A percentile compares a stretch with the other conserved stretches of the same genome.
These are phyloP conservation scores for Thelaira solivaga DNA, from an alignment of 2,888 invertebrate genomes.

Conservation along the genomic window DNA sequence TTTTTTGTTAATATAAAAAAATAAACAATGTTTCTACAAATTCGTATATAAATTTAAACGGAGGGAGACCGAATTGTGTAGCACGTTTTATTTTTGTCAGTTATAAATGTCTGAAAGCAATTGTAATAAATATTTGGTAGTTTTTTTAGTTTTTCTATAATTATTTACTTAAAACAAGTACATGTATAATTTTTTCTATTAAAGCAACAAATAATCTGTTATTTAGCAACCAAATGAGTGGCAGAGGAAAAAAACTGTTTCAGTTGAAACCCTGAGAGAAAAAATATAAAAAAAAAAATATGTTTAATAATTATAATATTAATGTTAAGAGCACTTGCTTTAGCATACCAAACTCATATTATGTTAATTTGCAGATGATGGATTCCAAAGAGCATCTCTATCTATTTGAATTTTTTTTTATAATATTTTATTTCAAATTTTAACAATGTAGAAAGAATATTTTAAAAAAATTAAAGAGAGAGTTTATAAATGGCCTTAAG, in stretches of 20 bases:
- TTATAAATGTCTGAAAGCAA: slow-evolving; percentile 46
- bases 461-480: too few species aligned
- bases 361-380: slow-evolving; percentile 4
- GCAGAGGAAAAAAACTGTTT: neutral
- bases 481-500: too few species aligned
- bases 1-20: slow-evolving; percentile 16
- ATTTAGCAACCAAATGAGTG: slow-evolving; percentile 8
- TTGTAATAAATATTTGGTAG: slow-evolving; percentile 7
- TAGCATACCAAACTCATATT: neutral
- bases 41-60: neutral
- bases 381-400: too few species aligned
- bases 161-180: slow-evolving; percentile 14
- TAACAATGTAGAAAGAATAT: too few species aligned
- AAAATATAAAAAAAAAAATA: neutral
- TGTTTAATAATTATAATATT: neutral
- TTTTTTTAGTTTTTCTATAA: slow-evolving; percentile 35
- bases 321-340: neutral
- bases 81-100: slow-evolving; percentile 48
- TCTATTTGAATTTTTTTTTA: too few species aligned
- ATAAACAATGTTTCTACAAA: neutral
- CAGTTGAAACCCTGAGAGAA: neutral
- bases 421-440: too few species aligned
- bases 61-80: neutral
- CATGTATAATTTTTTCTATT: neutral
- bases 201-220: slow-evolving; percentile 1